Evolutionary conservation across 2,888 invertebrate genomes (phyloP), one percentile per base, ranked within the genome.

Genomic region (Epinotia ramella): DNA sequence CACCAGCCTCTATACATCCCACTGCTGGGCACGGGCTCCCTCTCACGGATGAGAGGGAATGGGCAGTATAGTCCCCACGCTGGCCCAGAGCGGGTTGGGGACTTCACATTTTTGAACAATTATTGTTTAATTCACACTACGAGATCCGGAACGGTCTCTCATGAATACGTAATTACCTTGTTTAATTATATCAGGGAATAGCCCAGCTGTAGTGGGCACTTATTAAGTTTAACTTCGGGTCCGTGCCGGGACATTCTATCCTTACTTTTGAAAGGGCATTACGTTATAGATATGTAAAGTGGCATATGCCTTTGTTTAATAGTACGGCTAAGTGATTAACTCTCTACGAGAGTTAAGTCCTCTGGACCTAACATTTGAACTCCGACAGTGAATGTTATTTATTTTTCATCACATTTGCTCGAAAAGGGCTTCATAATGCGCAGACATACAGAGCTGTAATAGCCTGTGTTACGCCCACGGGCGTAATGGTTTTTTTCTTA

Each of bases 161-260:
- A 18, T 53, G 49, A 66, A 66, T 66, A 66, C 20, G n/a, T 49
- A 4, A 66, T 49, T 28, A 49, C 28, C 11, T 13, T 16, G n/a
- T 53, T 16, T 49, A 53, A 53, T 66, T 66, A 49, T 16, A 49
- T 16, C 28, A 66, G 24, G n/a, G 28, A 53, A n/a, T 11, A 16
- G 20, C 40, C 6, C 11, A 63, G 24, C 49, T 46, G 49, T 65
- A 65, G 49, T 53, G 53, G 11, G n/a, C n/a, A 66, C 16, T 49
- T 49, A 33, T 62, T 16, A 60, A 53, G n/a, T n/a, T 66, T n/a
- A 66, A 53, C 9, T 33, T 66, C 53, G 16, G 16, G 33, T 16
- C 16, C 46, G 24, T 40, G 33, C 28, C 24, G 40, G 44, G 7
- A n/a, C 16, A 11, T 9, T 24, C 24, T 13, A 1, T 24, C n/a